Base-by-base conservation (phyloP, 2,888 invertebrate species). In the Himalopsyche anomala region DNA sequence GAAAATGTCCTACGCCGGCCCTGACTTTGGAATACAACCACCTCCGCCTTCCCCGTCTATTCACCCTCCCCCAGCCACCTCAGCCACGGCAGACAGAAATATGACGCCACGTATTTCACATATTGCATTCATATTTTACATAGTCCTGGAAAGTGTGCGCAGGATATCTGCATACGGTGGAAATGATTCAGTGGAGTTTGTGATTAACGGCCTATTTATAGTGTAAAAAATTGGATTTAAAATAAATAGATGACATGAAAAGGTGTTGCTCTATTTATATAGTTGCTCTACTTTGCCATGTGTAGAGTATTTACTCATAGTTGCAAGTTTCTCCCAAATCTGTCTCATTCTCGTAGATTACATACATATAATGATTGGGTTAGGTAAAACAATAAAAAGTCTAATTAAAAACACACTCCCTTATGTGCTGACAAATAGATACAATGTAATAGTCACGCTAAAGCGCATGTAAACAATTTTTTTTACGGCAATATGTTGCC, bases 81-180 rank as follows among this genome's bases (percentile, higher is more conserved):
- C 86, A 83, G 62, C 62, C 62, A 28, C 62, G 62, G 19, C 86
- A 86, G 87, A 86, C 87, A 86, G 86, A 86, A 86, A 86, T 87
- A 86, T 86, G 86, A 87, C 86, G 83, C 83, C 87, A 86, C 86
- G 87, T 87, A 87, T 87, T 86, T 87, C 87, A 87, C 86, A 87
- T 87, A 87, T 87, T 87, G 87, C 87, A 85, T 86, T 87, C 86
- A 87, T 87, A 87, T 87, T 86, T 87, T 86, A 86, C 86, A 84
- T 86, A 69, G 84, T 83, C 84, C 74, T 80, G 85, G 80, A 84
- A 85, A 85, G 79, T 85, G 82, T 38, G 81, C 84, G 80, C 81
- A 82, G 82, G 82, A 85, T 86, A 84, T 87, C 85, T 87, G 86
- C 87, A 87, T 87, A 86, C 86, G 62, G 62, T 19, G 62, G 62